Conservation (phyloP, 2,888 invertebrate species). For the Dolichomitus sp. region DNA sequence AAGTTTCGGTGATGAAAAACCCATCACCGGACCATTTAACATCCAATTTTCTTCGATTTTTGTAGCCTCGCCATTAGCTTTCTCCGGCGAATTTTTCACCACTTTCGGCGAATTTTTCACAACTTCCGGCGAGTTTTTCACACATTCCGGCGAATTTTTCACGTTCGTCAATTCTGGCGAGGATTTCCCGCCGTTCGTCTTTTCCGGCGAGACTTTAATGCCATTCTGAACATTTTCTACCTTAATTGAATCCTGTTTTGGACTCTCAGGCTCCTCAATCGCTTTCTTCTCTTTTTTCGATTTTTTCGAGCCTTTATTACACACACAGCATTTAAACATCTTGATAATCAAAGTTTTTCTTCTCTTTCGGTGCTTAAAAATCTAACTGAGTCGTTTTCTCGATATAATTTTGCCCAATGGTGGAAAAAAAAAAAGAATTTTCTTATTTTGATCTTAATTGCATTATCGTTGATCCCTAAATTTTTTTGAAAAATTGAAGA, state of each 20-base stretch:
- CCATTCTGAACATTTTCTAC: constrained; percentile 45
- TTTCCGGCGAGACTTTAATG: constrained; percentile 18
- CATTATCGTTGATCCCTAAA: too few relatives aligned
- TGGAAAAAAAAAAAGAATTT: not conserved
- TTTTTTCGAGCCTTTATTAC: constrained; percentile 78
- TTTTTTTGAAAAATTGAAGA: not conserved
- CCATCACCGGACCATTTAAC: constrained; percentile 47
- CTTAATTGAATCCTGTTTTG: constrained; percentile 12
- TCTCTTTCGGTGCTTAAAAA: not conserved
- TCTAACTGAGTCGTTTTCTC: constrained; percentile 10
- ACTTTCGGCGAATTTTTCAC: constrained; percentile 2
- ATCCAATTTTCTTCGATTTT: constrained; percentile 24
- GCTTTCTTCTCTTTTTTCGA: constrained; percentile 70
- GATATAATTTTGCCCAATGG: constrained; percentile 16
- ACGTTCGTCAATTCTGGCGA: constrained; percentile 11
- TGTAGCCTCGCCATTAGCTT: constrained; percentile 3
- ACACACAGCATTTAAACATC: constrained; percentile 84
- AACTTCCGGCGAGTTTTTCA: not conserved
- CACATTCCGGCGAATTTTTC: not conserved
- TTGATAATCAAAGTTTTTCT: constrained; percentile 29
- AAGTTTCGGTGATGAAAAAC: constrained; percentile 47
- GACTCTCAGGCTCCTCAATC: constrained; percentile 58
- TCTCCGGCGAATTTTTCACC: constrained; percentile 8
- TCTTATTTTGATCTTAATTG: too few relatives aligned
- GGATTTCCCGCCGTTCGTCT: constrained; percentile 13